Conservation (phyloP, 2,113 vertebrate genomes). For the Malaclemys terrapin region DNA sequence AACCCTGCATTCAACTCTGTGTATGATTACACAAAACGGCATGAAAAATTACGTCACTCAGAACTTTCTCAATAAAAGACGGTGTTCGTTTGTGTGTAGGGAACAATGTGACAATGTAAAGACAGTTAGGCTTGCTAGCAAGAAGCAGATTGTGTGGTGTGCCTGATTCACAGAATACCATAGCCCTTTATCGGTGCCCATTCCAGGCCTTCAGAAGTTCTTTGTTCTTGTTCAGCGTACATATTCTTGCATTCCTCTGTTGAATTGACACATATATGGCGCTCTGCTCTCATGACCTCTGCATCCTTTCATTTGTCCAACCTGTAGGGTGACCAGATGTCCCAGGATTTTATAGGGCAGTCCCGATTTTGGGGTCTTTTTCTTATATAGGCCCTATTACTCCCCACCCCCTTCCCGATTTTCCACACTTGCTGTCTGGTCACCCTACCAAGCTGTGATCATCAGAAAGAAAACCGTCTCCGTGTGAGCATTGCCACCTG, state of each 20-base stretch:
- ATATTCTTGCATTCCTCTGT: not conserved
- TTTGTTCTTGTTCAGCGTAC: not conserved
- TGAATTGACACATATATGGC: not conserved
- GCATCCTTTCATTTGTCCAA: conserved; percentile 4
- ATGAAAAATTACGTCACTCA: not conserved
- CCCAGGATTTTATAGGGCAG: too few relatives aligned
- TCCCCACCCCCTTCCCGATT: too few relatives aligned
- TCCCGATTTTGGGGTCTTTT: too few relatives aligned
- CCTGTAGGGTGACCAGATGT: too few relatives aligned
- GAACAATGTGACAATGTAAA: not conserved
- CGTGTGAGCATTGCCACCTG: not conserved
- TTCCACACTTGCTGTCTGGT: too few relatives aligned
- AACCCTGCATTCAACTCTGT: not conserved
- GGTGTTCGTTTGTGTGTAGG: not conserved
- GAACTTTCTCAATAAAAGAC: not conserved
- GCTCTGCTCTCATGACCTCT: not conserved
- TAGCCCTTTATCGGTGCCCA: not conserved
- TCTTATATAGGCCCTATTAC: too few relatives aligned
- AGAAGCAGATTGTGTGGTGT: not conserved
- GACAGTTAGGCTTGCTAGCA: not conserved
- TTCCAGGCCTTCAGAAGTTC: not conserved
- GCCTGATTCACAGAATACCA: not conserved
- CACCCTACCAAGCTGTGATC: not conserved
- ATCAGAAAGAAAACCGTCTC: not conserved
- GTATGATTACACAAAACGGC: not conserved